Percentiles rank a stretch among this genome's conserved stretches.
phyloP scores from a whole-genome alignment of 2,888 invertebrate genomes.

The Drosophila hawaiiensis region DNA sequence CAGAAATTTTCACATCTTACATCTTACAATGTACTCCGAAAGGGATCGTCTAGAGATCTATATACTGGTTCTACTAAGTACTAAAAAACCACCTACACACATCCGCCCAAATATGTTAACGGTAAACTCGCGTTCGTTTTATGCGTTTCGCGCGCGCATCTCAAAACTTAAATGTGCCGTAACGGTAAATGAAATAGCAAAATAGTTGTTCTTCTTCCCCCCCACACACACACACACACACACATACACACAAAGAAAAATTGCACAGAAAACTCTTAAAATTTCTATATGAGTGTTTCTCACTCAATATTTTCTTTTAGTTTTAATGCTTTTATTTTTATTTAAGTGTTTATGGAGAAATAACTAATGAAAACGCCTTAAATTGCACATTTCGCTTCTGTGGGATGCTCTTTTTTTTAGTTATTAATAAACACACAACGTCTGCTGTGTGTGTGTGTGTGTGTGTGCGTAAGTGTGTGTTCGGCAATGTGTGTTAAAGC shows the following conservation, averaged over 20 bases:
- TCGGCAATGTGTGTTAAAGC: slow-evolving; percentile 71
- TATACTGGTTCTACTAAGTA: slow-evolving; percentile 15
- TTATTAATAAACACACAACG: slow-evolving; percentile 71
- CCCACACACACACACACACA: not conserved
- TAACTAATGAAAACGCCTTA: slow-evolving; percentile 76
- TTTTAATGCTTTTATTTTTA: slow-evolving; percentile 75
- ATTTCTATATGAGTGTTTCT: slow-evolving; percentile 36
- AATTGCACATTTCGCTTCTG: slow-evolving; percentile 68
- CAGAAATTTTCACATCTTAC: slow-evolving; percentile 17
- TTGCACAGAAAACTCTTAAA: slow-evolving; percentile 71
- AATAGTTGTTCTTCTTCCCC: slow-evolving; percentile 52
- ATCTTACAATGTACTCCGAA: slow-evolving; percentile 35
- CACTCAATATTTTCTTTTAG: slow-evolving; percentile 43
- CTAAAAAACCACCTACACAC: slow-evolving; percentile 47
- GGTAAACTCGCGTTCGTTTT: slow-evolving; percentile 79
- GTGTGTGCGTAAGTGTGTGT: slow-evolving; percentile 31
- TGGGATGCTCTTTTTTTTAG: slow-evolving; percentile 34
- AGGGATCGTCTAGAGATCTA: not conserved
- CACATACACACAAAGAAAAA: slow-evolving; percentile 20
- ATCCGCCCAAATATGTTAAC: slow-evolving; percentile 71
- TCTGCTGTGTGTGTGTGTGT: slow-evolving; percentile 13
- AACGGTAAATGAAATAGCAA: slow-evolving; percentile 76
- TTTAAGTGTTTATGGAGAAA: slow-evolving; percentile 79
- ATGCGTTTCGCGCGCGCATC: slow-evolving; percentile 80
- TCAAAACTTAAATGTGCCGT: slow-evolving; percentile 81